Evolutionary conservation across 2,113 vertebrate species (phyloP), one percentile per base, ranked within the genome.

Genomic region (Protobothrops flavoviridis): DNA sequence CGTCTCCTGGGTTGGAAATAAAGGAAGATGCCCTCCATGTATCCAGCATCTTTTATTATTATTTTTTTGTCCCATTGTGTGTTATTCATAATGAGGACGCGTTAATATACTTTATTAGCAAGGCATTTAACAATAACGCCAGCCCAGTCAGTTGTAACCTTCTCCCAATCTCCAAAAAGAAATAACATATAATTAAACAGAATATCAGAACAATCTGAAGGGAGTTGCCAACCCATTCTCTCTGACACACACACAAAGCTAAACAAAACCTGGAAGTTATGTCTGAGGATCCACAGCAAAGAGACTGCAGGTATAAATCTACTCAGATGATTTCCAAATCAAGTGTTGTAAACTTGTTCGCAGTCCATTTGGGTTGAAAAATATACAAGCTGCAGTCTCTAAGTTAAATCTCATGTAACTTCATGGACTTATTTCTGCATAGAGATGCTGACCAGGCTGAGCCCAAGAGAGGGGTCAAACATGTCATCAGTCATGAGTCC

Each of bases 231-330:
- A n/a, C 64, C 0, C 12, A 13, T 15, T 69, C 29, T n/a, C 29
- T 69, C 61, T 69, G 29, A 0, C 26, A 69, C 26, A 64, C 26
- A n/a, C 12, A 69, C 12, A 13, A 5, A 69, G 26, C 4, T n/a
- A n/a, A 12, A 69, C 12, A 69, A 13, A 69, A 29, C 26, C 61
- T 29, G 61, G 61, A 64, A 64, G 61, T 29, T 64, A 64, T 90
- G 94, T 90, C 86, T 92, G 15, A 53, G 23, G 15, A 56, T 55
- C 74, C 1, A 90, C 93, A n/a, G 50, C 6, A 94, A 64, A 24
- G 48, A 29, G 39, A 90, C 0, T 85, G n/a, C 2, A 93, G 93
- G 88, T 52, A 48, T 1, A 26, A 0, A 12, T 43, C 69, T 93
- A 93, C 90, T 64, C 57, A 88, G 48, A 17, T n/a, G 3, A 26